Conservation (phyloP, 2,888 invertebrate genomes). For the Augiades crinisus region DNA sequence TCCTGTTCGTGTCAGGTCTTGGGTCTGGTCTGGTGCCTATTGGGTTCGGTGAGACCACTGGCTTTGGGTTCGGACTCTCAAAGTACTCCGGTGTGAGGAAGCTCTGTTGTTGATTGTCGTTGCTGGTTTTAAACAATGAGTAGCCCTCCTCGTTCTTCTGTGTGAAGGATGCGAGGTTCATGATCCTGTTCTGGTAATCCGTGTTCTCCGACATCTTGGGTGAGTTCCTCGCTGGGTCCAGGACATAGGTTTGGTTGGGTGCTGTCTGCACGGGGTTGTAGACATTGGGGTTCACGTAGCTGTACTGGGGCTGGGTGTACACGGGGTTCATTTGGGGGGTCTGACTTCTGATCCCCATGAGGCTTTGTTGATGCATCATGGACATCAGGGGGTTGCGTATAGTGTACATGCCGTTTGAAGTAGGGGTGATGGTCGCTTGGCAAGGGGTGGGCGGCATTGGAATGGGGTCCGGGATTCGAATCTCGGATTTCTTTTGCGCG, state of each 20-base stretch:
- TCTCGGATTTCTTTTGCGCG: conserved; percentile 55
- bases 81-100: conserved; percentile 61
- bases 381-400: conserved; percentile 88
- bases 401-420: conserved; percentile 88
- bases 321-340: conserved; percentile 45
- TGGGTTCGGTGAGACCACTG: conserved; percentile 65
- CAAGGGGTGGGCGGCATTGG: conserved; percentile 73
- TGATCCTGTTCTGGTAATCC: conserved; percentile 59
- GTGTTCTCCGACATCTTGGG: conserved; percentile 47
- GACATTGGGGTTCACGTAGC: conserved; percentile 55
- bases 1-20: conserved; percentile 47
- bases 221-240: conserved; percentile 40
- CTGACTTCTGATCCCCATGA: conserved; percentile 52
- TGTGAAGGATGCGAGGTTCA: conserved; percentile 70
- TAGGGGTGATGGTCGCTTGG: conserved; percentile 76
- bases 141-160: conserved; percentile 75
- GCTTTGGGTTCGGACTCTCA: conserved; percentile 53
- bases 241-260: conserved; percentile 38
- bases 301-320: conserved; percentile 52
- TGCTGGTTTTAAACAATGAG: conserved; percentile 62
- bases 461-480: conserved; percentile 68
- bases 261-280: conserved; percentile 42
- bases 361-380: conserved; percentile 69
- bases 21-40: conserved; percentile 64
- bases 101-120: conserved; percentile 53